A percentile compares a stretch with the other conserved stretches of the same genome.
Conservation (phyloP, 1,140 invertebrate genomes). For the Tetramorium alpestre region DNA sequence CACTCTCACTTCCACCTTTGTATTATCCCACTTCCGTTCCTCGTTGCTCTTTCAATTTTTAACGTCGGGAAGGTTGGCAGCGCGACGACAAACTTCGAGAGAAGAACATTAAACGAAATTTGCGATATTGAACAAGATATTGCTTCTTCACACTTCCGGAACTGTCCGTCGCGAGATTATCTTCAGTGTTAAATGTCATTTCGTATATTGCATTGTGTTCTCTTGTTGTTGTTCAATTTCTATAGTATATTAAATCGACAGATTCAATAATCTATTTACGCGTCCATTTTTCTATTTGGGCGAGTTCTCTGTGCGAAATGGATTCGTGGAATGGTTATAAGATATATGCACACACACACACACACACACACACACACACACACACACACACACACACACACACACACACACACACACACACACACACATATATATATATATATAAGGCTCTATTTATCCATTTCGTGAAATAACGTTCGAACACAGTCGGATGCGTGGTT, state of each 20-base stretch:
- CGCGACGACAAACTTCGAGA: constrained; percentile 4
- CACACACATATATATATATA: background rate
- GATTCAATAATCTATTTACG: constrained; percentile 13
- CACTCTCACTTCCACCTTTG: constrained; percentile 40
- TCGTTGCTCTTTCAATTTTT: constrained; percentile 60
- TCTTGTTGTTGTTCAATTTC: constrained; percentile 7
- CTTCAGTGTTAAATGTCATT: constrained; percentile 16
- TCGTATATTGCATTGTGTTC: background rate
- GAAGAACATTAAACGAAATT: constrained; percentile 40
- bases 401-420: too few relatives aligned
- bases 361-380: too few relatives aligned
- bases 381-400: too few relatives aligned
- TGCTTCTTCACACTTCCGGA: constrained; percentile 5
- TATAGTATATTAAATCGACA: background rate
- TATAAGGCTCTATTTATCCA: constrained; percentile 12
- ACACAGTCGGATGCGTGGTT: constrained; percentile 19
- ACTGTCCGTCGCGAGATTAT: background rate
- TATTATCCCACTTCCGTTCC: constrained; percentile 57
- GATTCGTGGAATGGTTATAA: background rate
- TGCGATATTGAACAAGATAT: constrained; percentile 19
- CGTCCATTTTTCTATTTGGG: background rate
- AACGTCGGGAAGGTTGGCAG: background rate
- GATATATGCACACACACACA: background rate
- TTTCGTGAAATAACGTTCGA: constrained; percentile 14
- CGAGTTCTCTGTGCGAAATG: background rate